Conservation (phyloP, 2,888 invertebrate genomes). For the Malacosoma neustria region DNA sequence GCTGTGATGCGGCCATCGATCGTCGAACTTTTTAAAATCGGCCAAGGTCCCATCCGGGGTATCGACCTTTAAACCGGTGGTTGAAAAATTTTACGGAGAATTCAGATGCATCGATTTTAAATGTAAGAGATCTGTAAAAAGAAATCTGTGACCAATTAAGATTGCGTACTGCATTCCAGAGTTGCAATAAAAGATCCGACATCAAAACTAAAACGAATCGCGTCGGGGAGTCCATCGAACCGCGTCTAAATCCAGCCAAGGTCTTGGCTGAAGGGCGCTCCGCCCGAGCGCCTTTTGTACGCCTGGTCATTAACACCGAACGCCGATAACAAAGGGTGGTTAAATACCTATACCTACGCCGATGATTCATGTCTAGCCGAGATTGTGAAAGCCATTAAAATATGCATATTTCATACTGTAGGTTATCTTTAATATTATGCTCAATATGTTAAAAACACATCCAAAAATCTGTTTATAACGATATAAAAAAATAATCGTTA, state of each 20-base stretch:
- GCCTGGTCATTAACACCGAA: constrained; percentile 59
- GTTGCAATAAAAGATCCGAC: constrained; percentile 51
- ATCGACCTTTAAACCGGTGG: constrained; percentile 37
- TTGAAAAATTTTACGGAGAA: constrained; percentile 26
- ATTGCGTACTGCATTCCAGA: constrained; percentile 41
- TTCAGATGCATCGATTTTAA: constrained; percentile 18
- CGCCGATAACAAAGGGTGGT: constrained; percentile 65
- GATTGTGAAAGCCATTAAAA: constrained; percentile 11
- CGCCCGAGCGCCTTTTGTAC: constrained; percentile 55
- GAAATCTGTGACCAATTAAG: constrained; percentile 34
- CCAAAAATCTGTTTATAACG: constrained; percentile 3
- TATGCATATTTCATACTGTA: constrained; percentile 2
- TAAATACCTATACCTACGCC: constrained; percentile 39
- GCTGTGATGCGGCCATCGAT: constrained; percentile 33
- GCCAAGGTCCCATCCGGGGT: constrained; percentile 62
- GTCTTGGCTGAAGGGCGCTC: constrained; percentile 68
- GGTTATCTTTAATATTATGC: no score
- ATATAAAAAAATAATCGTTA: constrained; percentile 5
- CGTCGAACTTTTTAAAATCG: constrained; percentile 68
- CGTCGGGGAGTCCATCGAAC: constrained; percentile 62
- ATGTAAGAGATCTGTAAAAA: constrained; percentile 22
- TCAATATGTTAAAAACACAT: constrained; percentile 15
- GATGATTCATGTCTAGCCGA: constrained; percentile 50
- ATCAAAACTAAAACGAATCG: constrained; percentile 55
- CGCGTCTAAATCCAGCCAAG: constrained; percentile 70